Evolutionary conservation across 2,113 vertebrate species (phyloP), one percentile per base, ranked within the genome.

Genomic region (Corythoichthys haematopterus): DNA sequence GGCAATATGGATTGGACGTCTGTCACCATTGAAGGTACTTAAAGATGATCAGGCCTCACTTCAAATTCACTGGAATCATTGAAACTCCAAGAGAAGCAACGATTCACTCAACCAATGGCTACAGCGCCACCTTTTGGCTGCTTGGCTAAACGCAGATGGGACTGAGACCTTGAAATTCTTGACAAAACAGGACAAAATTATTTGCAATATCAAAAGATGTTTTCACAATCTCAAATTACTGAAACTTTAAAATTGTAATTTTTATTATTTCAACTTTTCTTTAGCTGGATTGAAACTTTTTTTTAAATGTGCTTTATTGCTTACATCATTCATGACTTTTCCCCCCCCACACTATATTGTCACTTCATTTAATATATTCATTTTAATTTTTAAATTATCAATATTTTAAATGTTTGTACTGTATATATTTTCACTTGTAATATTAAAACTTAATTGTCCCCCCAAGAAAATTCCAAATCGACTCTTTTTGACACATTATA

Each of bases 71-170:
- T 43, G 40, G 40, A 43, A 43, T 43, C 40, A 43, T 43, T 43
- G 28, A n/a, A 61, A n/a, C 7, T 15, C 33, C 5, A 37, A 7
- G 3, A 11, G 36, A 1, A 5, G 40, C 61, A 63, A 33, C 40
- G 33, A 63, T 20, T 20, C 45, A n/a, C 10, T 13, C 36, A 48
- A 36, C 2, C 58, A 84, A 82, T 78, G 85, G 55, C 74, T 82
- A 47, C 68, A 89, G 87, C 78, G 35, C 89, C 90, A 88, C 87
- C 89, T 81, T 80, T 77, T 91, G 90, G 89, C 68, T 1, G 64
- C 1, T 20, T 50, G 55, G 43, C 37, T 16, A 60, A 80, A 45
- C 65, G 69, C 77, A 80, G 50, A 3, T 6, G 33, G 4, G 14
- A 36, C 13, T 53, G 9, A 53, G 14, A 6, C 57, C 16, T 16